Evolutionary conservation across 1,140 invertebrate species (phyloP).

Genomic region (Cydia splendana): DNA sequence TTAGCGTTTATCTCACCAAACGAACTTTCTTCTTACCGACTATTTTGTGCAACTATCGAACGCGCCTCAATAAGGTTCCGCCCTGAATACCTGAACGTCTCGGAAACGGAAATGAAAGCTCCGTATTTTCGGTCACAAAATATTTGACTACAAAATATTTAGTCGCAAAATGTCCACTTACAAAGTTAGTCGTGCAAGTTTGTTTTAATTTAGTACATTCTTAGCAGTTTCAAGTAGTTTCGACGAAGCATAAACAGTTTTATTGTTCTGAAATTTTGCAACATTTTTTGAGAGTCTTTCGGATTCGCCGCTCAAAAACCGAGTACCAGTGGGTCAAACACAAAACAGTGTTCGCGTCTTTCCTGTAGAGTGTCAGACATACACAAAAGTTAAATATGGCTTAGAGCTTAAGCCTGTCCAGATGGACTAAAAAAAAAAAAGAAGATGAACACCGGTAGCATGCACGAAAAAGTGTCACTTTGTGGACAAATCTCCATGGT

Average conservation of each 20-base stretch:
- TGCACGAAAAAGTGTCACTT: no score
- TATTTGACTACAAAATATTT: background rate
- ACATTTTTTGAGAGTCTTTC: background rate
- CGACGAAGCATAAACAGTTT: background rate
- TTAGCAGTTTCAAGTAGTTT: background rate
- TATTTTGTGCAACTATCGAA: background rate
- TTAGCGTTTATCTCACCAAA: background rate
- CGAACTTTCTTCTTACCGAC: background rate
- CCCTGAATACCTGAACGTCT: background rate
- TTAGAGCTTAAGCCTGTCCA: no score
- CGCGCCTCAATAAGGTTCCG: background rate
- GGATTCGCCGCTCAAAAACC: no score
- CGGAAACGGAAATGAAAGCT: slow-evolving; percentile 1
- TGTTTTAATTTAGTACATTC: background rate
- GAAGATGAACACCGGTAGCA: no score
- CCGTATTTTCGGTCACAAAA: background rate
- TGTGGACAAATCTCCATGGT: no score
- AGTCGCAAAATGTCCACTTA: background rate
- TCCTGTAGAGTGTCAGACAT: no score
- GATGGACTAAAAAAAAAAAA: no score
- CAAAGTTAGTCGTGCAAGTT: background rate
- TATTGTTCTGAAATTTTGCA: background rate
- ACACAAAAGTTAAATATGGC: no score
- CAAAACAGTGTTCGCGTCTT: no score
- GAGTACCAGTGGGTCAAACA: no score